Base-by-base conservation (phyloP, 2,888 invertebrate genomes). In the Sipha maydis region DNA sequence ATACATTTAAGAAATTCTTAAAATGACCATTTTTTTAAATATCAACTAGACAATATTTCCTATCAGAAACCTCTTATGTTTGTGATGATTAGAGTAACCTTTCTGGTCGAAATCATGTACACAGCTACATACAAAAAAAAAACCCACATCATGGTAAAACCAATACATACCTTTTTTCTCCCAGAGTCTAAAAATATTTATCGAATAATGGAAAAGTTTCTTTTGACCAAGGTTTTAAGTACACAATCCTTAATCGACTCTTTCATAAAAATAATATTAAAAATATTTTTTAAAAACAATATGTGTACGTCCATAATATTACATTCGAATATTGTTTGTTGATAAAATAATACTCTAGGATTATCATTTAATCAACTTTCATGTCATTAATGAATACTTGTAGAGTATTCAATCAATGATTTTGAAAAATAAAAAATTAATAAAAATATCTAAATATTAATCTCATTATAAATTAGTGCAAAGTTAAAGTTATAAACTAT, bases 121-220 rank as follows among this genome's bases (percentile, higher is more conserved):
- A 34, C 34, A 34, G 34, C 2, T 2, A 34, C 4, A 34, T 34
- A 34, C 4, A 34, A 34, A 34, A 34, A 34, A n/a, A 34, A 34
- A 34, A 2, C 4, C 4, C 4, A 34, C 4, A 34, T 34, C 34
- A 34, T 4, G 34, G 34, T 34, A 34, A 34, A 34, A 34, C 34
- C 34, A 34, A 34, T 34, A 34, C 34, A 3, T 34, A 34, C 34
- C 34, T 34, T 3, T 34, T 34, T 34, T 34, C 34, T 3, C 34
- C 4, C 34, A 34, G 34, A 34, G 4, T 34, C 34, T 34, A 34
- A 71, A 25, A 83, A 61, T 61, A 61, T 61, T 71, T 83, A 71
- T 83, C 83, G 83, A 71, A 54, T 83, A 83, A 83, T 38, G 25
- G 71, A 9, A 67, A 80, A 83, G 28, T 71, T 71, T 82, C 48